These are phyloP conservation scores for Stichodactyla helianthus DNA, from an alignment of 64 coral and sea anemone genomes.

Conservation along the genomic window DNA sequence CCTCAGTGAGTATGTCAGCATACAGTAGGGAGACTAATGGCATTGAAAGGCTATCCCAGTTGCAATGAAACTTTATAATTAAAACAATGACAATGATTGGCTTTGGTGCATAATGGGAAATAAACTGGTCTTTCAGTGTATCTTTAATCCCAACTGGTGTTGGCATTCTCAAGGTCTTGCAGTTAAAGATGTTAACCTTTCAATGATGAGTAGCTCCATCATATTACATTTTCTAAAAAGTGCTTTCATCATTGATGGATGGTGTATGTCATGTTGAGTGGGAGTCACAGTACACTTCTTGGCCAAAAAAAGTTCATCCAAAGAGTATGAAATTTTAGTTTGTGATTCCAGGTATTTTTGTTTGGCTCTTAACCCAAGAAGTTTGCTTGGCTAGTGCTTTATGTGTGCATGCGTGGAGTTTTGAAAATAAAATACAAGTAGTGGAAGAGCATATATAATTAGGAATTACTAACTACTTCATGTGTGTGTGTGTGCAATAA, in stretches of 20 bases:
- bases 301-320: not conserved
- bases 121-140: not conserved
- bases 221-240: not conserved
- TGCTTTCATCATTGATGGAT: not conserved
- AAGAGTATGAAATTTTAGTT: not conserved
- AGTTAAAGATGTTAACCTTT: not conserved
- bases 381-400: not conserved
- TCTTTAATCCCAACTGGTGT: not conserved
- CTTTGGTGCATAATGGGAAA: not conserved
- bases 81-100: not conserved
- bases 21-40: not conserved
- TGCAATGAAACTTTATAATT: not conserved
- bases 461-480: not conserved
- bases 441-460: not conserved
- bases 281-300: not conserved
- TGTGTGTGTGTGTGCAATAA: not conserved
- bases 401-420: not conserved
- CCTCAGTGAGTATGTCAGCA: constrained; percentile 32
- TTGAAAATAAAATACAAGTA: constrained; percentile 14
- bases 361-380: not conserved
- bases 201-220: not conserved
- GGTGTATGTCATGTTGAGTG: not conserved
- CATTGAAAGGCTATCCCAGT: not conserved
- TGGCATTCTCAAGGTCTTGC: constrained; percentile 7
- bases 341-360: not conserved